Base-by-base conservation (phyloP, 2,797 vertebrate species). In the Ibycter americanus region DNA sequence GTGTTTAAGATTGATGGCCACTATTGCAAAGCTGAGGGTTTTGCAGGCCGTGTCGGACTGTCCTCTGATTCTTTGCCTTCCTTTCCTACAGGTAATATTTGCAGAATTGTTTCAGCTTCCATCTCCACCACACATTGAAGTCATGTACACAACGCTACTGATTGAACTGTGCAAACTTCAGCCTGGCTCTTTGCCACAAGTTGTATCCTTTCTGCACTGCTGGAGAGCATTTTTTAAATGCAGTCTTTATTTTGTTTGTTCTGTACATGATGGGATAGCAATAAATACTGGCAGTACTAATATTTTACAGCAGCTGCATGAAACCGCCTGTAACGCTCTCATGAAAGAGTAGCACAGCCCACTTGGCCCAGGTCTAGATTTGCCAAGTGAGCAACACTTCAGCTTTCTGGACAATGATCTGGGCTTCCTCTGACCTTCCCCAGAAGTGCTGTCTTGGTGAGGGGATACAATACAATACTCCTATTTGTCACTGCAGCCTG, bases 131-230 rank as follows among this genome's bases (percentile, higher is more conserved):
- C 99, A 99, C 94, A 98, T 99, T 5, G 99, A 99, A 47, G 99
- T 99, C 84, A 99, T 99, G 99, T 99, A 99, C 95, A 99, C 99
- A 10, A 98, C 99, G 0, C 98, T 99, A 87, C 99, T 99, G 44
- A 99, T 99, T 62, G 99, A 99, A 87, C 99, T 99, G 66, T 99
- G 99, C 97, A 99, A 99, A 85, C 99, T 99, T 94, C 99, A 99
- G 96, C 99, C 99, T 3, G 99, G 99, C 20, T 99, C 99, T 15
- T 97, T 99, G 89, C 99, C 99, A 8, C 99, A 99, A 99, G 99
- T 99, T 25, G 99, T 99, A 99, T 99, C 99, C 99, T 99, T 98
- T 89, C 40, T 29, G 67, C 1, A 0, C 47, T 92, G 18, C 47
- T 51, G 42, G 59, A 32, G 31, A 83, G 18, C 31, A 4, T 65